Percentiles rank a stretch among this genome's conserved stretches.
phyloP scores from a whole-genome alignment of 92 coral and sea anemone species.

The Phenganax stokvisi region DNA sequence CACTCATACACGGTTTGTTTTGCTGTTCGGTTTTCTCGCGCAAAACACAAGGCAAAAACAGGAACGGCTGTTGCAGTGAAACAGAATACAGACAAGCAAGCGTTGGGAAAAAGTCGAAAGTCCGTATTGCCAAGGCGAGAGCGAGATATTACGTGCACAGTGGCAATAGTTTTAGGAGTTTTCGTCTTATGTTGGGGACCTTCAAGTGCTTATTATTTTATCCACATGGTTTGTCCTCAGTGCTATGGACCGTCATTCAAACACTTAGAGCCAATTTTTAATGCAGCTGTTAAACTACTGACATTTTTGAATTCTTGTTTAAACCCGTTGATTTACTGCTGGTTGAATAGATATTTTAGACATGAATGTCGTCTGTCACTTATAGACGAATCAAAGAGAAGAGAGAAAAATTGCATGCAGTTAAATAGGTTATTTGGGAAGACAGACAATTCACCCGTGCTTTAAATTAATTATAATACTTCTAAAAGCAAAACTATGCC shows the following conservation, averaged over 20 bases:
- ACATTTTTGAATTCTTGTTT: conserved; percentile 78
- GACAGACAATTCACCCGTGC: not conserved
- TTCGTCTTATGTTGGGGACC: conserved; percentile 90
- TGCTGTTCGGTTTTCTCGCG: conserved; percentile 41
- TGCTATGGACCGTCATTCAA: conserved; percentile 66
- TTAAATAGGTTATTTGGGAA: not conserved
- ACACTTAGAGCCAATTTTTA: conserved; percentile 49
- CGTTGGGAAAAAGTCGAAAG: not conserved
- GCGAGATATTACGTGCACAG: conserved; percentile 66
- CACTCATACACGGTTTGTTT: conserved; percentile 63
- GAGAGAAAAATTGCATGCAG: conserved; percentile 1
- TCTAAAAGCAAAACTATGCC: not conserved
- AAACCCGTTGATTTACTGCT: conserved; percentile 89
- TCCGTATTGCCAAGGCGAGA: conserved; percentile 25
- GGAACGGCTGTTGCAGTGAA: not conserved
- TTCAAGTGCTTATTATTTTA: conserved; percentile 77
- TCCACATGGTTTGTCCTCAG: conserved; percentile 58
- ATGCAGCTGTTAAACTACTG: conserved; percentile 73
- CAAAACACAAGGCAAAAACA: not conserved
- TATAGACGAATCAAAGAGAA: not conserved
- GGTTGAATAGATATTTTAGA: conserved; percentile 77
- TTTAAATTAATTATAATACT: not conserved
- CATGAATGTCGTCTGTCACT: conserved; percentile 43
- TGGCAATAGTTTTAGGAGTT: conserved; percentile 76
- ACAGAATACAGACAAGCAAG: not conserved